Evolutionary conservation across 2,113 vertebrate genomes (phyloP), one percentile per base, ranked within the genome.

Genomic region (Lanius collurio): DNA sequence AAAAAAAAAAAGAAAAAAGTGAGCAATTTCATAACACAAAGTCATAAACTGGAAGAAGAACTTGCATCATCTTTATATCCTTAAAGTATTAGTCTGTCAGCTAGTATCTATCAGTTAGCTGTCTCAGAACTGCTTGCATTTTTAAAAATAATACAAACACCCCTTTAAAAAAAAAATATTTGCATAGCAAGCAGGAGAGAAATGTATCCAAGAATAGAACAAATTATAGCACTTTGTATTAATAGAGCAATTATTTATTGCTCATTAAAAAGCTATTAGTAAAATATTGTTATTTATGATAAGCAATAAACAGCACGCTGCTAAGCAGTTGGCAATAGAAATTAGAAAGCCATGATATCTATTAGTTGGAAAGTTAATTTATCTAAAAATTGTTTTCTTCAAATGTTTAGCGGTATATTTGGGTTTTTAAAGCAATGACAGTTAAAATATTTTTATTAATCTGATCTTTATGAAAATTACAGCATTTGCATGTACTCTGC

Each of bases 191-290:
- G 41, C 53, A 62, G 47, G 56, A 95, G 42, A 95, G 20, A 52
- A 94, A 91, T 87, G 68, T 93, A 31, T 86, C 55, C 39, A 71
- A 86, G 22, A 91, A 42, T 49, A 93, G 86, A 83, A 96, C 53
- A 95, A 95, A 93, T 57, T 57, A 78, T 27, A 87, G 30, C 52
- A 49, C 18, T 97, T 95, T 75, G 39, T 96, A 87, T 94, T 97
- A 98, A 97, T 96, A 67, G 65, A 95, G 52, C 46, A 95, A 96
- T 96, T 96, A 94, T 96, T 98, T 97, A 93, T 87, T 91, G 88
- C 83, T 97, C 80, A 70, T 98, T 97, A 97, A 97, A 97, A 97
- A 94, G 30, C 74, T 93, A 96, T 97, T 97, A 97, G 91, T 76
- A 95, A 96, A 96, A 87, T 68, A 81, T 65, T 75, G 74, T 92